Evolutionary conservation across 2,888 invertebrate genomes (phyloP).

Genomic region (Drosophila antonietae): DNA sequence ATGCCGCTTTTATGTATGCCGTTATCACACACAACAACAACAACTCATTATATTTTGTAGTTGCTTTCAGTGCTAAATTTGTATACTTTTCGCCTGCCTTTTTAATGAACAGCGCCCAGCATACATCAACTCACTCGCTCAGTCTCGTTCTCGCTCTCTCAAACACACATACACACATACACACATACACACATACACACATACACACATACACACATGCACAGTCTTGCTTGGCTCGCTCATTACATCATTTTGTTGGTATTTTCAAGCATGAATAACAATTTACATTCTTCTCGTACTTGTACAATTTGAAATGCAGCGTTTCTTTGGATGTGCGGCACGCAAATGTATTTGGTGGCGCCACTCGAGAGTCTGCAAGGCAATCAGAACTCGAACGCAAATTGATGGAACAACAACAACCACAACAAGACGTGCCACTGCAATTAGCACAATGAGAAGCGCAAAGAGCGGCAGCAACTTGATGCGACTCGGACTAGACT

Average conservation of each 20-base stretch:
- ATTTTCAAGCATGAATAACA: constrained; percentile 74
- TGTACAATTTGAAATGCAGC: constrained; percentile 43
- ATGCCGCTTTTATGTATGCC: constrained; percentile 64
- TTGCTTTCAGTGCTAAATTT: constrained; percentile 31
- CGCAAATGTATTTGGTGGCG: constrained; percentile 76
- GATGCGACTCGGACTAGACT: neutral
- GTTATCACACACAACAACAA: constrained; percentile 48
- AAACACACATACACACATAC: neutral
- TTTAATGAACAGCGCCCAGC: constrained; percentile 64
- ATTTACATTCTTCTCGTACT: constrained; percentile 47
- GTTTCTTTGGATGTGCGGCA: constrained; percentile 75
- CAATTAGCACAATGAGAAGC: constrained; percentile 27
- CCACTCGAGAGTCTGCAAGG: constrained; percentile 70
- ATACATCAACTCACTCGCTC: constrained; percentile 3
- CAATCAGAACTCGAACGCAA: constrained; percentile 19
- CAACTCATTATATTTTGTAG: constrained; percentile 36
- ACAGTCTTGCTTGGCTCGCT: constrained; percentile 6
- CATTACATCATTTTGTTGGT: constrained; percentile 73
- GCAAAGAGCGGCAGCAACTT: constrained; percentile 18
- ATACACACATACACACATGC: neutral
- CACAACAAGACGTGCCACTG: constrained; percentile 3
- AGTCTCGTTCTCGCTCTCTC: constrained; percentile 11
- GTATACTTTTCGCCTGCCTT: constrained; percentile 43
- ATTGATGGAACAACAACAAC: constrained; percentile 12
- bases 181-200: neutral